These are phyloP conservation scores for Gallinago stenura DNA, from an alignment of 2,797 vertebrate genomes.

Conservation along the genomic window DNA sequence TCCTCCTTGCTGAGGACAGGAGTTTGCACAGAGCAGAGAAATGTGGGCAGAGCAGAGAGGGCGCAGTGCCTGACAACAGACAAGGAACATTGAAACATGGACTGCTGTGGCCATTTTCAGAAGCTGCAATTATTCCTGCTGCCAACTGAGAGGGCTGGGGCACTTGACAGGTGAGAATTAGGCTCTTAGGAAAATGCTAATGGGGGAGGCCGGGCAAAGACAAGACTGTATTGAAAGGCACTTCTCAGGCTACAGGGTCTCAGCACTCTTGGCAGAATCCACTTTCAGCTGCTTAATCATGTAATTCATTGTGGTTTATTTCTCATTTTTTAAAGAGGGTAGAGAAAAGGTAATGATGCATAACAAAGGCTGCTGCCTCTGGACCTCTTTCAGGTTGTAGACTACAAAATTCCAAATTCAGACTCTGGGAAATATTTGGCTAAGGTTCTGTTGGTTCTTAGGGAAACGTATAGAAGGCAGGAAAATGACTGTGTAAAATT, in stretches of 20 bases:
- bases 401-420: neutral
- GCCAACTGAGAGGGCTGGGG: no score
- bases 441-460: neutral
- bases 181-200: neutral
- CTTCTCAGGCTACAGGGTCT: neutral
- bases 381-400: neutral
- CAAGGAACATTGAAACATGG: neutral
- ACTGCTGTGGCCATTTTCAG: neutral
- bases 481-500: neutral
- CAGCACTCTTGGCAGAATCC: neutral
- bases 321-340: neutral
- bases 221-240: neutral
- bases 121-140: neutral
- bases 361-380: neutral
- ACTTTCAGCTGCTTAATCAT: neutral
- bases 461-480: neutral
- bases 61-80: rapidly evolving
- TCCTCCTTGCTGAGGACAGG: neutral
- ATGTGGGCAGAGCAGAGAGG: neutral
- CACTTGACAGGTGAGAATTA: neutral
- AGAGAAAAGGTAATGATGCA: neutral
- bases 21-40: neutral
- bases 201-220: neutral
- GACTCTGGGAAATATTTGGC: neutral
- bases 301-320: neutral